A percentile compares a stretch with the other conserved stretches of the same genome.
These are phyloP conservation scores for Acanthaster planci DNA, from an alignment of 35 echinoderm and acorn worm species.

Conservation along the genomic window DNA sequence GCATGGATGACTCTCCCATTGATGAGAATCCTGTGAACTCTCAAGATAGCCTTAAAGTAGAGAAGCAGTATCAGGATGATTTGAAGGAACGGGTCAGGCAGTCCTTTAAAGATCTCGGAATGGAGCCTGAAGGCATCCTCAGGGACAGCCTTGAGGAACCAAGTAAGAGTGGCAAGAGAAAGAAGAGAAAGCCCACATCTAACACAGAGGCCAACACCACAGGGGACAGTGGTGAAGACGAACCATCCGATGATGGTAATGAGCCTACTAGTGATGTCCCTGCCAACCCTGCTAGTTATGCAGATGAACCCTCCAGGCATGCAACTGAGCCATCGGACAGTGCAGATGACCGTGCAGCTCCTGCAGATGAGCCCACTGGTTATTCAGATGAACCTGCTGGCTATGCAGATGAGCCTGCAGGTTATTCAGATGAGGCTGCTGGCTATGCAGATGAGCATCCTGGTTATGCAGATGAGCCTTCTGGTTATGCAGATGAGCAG, in stretches of 20 bases:
- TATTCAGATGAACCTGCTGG: neutral
- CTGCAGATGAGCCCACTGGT: too few relatives aligned
- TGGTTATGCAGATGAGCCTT: conserved; percentile 31
- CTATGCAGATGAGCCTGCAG: conserved; percentile 25
- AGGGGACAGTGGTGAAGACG: conserved; percentile 14
- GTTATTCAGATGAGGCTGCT: neutral
- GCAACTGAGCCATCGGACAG: neutral
- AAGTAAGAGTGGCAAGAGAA: conserved; percentile 37
- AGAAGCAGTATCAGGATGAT: conserved; percentile 82
- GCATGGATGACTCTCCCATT: conserved; percentile 74
- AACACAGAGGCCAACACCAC: neutral
- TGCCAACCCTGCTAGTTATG: conserved; percentile 24
- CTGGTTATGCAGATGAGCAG: neutral
- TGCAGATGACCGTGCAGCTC: conserved; percentile 13
- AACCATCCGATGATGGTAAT: neutral
- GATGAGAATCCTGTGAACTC: conserved; percentile 53
- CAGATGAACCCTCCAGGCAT: neutral
- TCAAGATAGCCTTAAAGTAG: conserved; percentile 58
- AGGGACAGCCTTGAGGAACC: conserved; percentile 56
- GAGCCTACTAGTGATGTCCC: conserved; percentile 2
- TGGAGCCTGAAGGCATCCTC: conserved; percentile 77
- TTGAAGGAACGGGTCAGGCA: conserved; percentile 70
- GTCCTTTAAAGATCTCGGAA: conserved; percentile 85
- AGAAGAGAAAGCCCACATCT: conserved; percentile 20
- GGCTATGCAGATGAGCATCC: neutral